Base-by-base conservation (phyloP, 2,113 vertebrate genomes). In the Steatornis caripensis region DNA sequence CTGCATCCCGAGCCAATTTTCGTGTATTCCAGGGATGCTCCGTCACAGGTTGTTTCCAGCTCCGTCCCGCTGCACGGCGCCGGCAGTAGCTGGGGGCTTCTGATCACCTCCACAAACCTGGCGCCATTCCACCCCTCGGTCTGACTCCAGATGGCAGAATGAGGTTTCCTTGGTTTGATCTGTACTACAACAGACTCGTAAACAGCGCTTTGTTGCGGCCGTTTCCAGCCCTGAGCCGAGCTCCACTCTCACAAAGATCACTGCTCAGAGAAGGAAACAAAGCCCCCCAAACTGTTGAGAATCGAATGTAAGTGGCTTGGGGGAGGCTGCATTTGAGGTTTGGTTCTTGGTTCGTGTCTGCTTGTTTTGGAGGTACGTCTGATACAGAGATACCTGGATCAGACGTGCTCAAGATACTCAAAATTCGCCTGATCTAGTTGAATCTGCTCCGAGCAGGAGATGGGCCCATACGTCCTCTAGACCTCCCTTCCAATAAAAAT, bases 91-190 rank as follows among this genome's bases (percentile, higher is more conserved):
- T 60, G 93, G 62, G 80, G 79, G 84, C 88, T 89, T 93, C 86
- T 91, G 90, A 89, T 94, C 96, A 87, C 85, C 93, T 92, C 83
- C 84, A 18, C 84, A 60, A 58, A 53, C 27, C 89, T 96, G 92
- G 90, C 86, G 5, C 55, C 6, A 39, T 88, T 97, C 96, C 96
- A 94, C 60, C 55, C 16, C 76, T 83, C 83, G 45, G 74, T 43
- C 61, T 70, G 85, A 46, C 90, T 97, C 97, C 97, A 97, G 69
- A 57, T 94, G 92, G 83, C 88, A 92, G 92, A 90, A 95, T 93
- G 79, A 93, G 64, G 69, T 54, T 96, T 91, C 70, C 89, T 91
- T 27, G 65, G 27, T 61, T 95, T 84, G 81, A 41, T 84, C 77
- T 75, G 15, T 72, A 22, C 65, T 64, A 55, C 60, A 81, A 64